A percentile compares a stretch with the other conserved stretches of the same genome.
Evolutionary conservation across 2,113 vertebrate genomes (phyloP).

Genomic region (Tyrannus savana): DNA sequence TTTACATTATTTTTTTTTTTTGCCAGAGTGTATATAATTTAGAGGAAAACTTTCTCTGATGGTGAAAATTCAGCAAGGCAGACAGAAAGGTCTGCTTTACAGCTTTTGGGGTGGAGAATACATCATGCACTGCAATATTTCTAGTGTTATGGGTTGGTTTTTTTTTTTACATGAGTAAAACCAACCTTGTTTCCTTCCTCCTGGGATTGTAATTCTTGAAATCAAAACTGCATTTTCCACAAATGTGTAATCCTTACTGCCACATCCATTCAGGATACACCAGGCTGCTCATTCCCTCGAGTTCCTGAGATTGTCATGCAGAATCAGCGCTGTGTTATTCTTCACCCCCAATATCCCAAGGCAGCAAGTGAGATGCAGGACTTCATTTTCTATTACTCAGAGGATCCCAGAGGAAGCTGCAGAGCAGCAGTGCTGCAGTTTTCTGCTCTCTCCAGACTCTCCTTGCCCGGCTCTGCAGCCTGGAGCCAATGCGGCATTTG

Average conservation of each 20-base stretch:
- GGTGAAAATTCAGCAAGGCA: not conserved
- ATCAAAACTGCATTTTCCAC: not conserved
- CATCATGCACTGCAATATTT: not conserved
- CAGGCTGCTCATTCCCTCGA: not conserved
- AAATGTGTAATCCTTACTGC: not conserved
- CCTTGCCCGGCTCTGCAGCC: not conserved
- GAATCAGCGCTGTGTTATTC: not conserved
- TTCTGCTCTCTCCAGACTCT: not conserved
- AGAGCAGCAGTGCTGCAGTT: not conserved
- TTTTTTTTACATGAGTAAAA: not conserved
- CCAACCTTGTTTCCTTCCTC: not conserved
- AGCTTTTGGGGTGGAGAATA: not conserved
- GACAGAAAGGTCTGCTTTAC: not conserved
- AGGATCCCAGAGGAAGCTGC: conserved; percentile 1
- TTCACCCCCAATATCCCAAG: not conserved
- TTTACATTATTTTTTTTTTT: not conserved
- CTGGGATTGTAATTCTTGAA: not conserved
- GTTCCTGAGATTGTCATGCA: not conserved
- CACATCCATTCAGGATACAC: not conserved
- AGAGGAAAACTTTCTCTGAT: not conserved
- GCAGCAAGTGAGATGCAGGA: not conserved
- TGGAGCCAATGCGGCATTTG: conserved; percentile 39
- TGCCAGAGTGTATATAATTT: not conserved
- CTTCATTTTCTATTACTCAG: not conserved
- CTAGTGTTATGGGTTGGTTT: not conserved